Base-by-base conservation (phyloP, 2,888 invertebrate genomes). In the Eilema caniola region DNA sequence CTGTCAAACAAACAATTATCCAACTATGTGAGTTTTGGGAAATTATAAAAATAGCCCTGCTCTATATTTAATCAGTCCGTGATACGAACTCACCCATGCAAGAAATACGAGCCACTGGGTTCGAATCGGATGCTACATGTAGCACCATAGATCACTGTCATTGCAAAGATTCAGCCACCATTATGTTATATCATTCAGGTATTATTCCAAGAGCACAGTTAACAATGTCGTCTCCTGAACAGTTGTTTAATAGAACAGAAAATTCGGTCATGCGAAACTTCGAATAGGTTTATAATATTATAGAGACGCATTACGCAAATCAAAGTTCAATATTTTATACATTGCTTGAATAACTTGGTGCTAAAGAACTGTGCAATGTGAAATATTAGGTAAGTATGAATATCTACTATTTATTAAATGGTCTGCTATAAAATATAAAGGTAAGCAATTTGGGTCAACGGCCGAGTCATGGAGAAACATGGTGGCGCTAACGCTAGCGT, bases 211-310 rank as follows among this genome's bases (percentile, higher is more conserved):
- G 81, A 72, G 71, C 77, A 77, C 69, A 69, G 80, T 75, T 83
- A 85, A 85, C 83, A 86, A 82, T 83, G 81, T 79, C 81, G 83
- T 89, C 86, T 86, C 86, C 86, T 86, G 86, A 83, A 83, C 83
- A 83, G 83, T 82, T 88, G 89, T 85, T 90, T 90, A 90, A 88
- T 92, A 88, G 91, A 87, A 87, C 90, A 91, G 88, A 90, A 89
- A 90, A 86, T 74, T 74, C 88, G 84, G 77, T 87, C 88, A 89
- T 84, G 92, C 92, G 86, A 73, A 85, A 74, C 83, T 62, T 71
- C 47, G 57, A 78, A 75, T 70, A 70, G 66, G 62, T 70, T 63
- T 60, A 57, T 33, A 66, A 67, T 69, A 28, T 61, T 37, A 20
- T 41, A 70, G 28, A 59, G 41, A 62, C 23, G 4, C 25, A 25